Evolutionary conservation across 2,113 vertebrate genomes (phyloP).

Genomic region (Upupa epops): DNA sequence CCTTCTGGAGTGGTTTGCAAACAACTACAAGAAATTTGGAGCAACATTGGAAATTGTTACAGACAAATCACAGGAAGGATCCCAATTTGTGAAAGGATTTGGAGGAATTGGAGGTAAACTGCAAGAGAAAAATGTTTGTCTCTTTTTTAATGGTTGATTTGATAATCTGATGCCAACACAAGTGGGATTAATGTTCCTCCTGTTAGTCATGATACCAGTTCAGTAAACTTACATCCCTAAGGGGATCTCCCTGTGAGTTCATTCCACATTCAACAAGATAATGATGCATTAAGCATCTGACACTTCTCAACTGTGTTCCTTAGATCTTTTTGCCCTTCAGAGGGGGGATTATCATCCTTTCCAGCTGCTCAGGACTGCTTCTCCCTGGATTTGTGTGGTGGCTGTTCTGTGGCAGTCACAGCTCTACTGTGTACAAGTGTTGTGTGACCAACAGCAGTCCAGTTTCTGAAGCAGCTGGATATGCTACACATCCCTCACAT

Average conservation of each 20-base stretch:
- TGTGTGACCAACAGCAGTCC: neutral
- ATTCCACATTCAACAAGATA: neutral
- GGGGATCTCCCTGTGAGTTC: neutral
- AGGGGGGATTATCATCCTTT: neutral
- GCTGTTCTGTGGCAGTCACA: neutral
- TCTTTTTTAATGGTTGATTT: neutral
- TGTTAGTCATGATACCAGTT: neutral
- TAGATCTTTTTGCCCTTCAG: neutral
- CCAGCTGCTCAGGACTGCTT: neutral
- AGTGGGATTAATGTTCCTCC: neutral
- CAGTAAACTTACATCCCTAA: neutral
- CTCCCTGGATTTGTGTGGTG: neutral
- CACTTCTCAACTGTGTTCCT: neutral
- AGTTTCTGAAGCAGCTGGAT: neutral
- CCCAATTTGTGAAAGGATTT: constrained; percentile 99
- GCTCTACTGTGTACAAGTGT: neutral
- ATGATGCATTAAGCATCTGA: neutral
- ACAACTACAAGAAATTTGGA: constrained; percentile 99
- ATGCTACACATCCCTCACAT: neutral
- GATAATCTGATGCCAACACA: neutral
- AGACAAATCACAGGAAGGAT: constrained; percentile 99
- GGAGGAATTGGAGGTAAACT: constrained; percentile 97
- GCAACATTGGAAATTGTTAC: constrained; percentile 99
- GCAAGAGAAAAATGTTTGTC: neutral
- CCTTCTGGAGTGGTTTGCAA: constrained; percentile 99